phyloP scores from a whole-genome alignment of 1,140 invertebrate species.

The Leptinotarsa texana region DNA sequence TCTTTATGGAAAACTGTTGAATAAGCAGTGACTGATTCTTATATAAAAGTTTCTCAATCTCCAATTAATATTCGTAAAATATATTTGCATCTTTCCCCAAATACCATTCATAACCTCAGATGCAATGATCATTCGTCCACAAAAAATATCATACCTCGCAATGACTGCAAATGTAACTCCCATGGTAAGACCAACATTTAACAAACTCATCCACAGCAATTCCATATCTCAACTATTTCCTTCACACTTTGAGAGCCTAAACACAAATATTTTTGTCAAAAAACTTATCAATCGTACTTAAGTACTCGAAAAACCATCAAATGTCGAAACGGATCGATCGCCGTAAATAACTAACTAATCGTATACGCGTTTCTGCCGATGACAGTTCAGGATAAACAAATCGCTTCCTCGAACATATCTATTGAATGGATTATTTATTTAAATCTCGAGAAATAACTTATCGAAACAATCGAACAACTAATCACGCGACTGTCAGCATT shows the following conservation, averaged over 20 bases:
- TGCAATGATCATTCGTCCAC: no score
- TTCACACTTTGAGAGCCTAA: background rate
- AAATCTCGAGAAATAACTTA: no score
- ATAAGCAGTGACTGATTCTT: no score
- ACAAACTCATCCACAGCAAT: constrained; percentile 41
- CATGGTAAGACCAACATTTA: constrained; percentile 41
- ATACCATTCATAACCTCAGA: no score
- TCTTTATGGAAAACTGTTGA: no score
- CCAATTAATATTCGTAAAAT: no score
- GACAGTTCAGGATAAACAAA: background rate
- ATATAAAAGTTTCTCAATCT: no score
- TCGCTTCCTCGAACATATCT: no score
- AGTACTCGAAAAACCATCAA: background rate
- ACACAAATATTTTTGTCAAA: background rate
- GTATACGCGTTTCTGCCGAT: background rate
- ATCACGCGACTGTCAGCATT: background rate
- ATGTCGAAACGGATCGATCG: background rate
- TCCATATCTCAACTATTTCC: constrained; percentile 30
- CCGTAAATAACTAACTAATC: background rate
- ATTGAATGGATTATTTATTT: no score
- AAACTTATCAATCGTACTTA: background rate
- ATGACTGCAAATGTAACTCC: constrained; percentile 42
- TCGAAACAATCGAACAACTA: background rate
- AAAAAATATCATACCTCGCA: constrained; percentile 28
- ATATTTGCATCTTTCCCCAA: no score